Conservation (phyloP, 2,113 vertebrate genomes). For the Grus americana region DNA sequence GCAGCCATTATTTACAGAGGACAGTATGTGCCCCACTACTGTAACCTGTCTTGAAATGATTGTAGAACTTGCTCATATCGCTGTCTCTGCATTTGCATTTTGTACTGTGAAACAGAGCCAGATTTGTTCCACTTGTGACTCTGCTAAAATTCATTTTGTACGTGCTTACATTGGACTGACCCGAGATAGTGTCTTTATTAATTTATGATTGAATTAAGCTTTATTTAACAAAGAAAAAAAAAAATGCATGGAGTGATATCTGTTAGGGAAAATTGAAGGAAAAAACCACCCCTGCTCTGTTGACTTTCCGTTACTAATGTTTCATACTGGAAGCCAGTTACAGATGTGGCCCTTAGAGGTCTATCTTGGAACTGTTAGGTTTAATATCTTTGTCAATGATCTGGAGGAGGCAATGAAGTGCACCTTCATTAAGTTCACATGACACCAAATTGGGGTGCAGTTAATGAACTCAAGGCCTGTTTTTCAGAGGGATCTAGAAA, state of each 20-base stretch:
- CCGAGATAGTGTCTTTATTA: not conserved
- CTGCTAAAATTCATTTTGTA: not conserved
- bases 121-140: not conserved
- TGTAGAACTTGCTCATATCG: not conserved
- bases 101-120: not conserved
- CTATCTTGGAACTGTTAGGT: accelerated
- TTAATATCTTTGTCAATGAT: not conserved
- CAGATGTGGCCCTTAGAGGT: too few species aligned
- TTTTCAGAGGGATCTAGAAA: not conserved
- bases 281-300: not conserved
- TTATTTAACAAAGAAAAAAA: not conserved
- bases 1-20: constrained; percentile 14
- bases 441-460: too few species aligned
- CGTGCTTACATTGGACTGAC: not conserved
- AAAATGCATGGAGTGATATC: not conserved
- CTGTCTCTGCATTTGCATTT: not conserved
- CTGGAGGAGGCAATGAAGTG: not conserved
- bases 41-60: not conserved
- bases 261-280: not conserved
- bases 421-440: accelerated
- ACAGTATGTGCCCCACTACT: not conserved
- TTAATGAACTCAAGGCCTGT: not conserved
- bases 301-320: not conserved
- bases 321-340: not conserved
- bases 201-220: not conserved